phyloP scores from a whole-genome alignment of 2,888 invertebrate species.

The Eupithecia tripunctaria region DNA sequence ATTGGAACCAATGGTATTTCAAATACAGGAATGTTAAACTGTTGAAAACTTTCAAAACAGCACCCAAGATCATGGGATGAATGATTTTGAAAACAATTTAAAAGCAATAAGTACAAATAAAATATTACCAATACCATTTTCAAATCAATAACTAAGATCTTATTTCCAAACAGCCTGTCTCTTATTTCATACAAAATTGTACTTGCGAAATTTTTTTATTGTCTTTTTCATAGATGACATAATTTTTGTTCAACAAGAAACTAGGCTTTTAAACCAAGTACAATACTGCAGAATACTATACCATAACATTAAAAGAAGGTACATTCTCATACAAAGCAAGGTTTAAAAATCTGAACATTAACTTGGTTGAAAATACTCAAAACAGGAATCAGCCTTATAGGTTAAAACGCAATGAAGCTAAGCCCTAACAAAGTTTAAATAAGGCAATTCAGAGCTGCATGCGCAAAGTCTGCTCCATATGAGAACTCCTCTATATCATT shows the following conservation, averaged over 20 bases:
- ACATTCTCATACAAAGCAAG: constrained; percentile 17
- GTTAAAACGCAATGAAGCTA: neutral
- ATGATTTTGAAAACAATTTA: constrained; percentile 25
- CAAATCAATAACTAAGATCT: constrained; percentile 24
- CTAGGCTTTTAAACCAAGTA: constrained; percentile 28
- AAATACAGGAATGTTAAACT: constrained; percentile 59
- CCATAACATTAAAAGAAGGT: constrained; percentile 12
- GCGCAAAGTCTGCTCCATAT: constrained; percentile 1
- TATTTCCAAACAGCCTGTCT: constrained; percentile 15
- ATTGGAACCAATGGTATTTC: constrained; percentile 42
- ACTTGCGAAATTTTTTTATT: constrained; percentile 31
- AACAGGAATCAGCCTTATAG: constrained; percentile 4
- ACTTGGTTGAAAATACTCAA: neutral
- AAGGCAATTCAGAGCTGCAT: neutral
- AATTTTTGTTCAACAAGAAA: constrained; percentile 26
- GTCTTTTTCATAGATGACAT: constrained; percentile 28
- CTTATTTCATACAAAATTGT: constrained; percentile 26
- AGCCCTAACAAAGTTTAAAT: neutral
- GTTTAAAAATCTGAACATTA: neutral
- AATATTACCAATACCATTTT: neutral
- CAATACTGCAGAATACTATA: constrained; percentile 25
- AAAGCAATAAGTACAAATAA: constrained; percentile 27
- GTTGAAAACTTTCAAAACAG: constrained; percentile 24
- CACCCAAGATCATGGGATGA: constrained; percentile 25
- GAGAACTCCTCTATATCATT: neutral